Evolutionary conservation across 2,113 vertebrate species (phyloP), one percentile per base, ranked within the genome.

Genomic region (Macquaria australasica): DNA sequence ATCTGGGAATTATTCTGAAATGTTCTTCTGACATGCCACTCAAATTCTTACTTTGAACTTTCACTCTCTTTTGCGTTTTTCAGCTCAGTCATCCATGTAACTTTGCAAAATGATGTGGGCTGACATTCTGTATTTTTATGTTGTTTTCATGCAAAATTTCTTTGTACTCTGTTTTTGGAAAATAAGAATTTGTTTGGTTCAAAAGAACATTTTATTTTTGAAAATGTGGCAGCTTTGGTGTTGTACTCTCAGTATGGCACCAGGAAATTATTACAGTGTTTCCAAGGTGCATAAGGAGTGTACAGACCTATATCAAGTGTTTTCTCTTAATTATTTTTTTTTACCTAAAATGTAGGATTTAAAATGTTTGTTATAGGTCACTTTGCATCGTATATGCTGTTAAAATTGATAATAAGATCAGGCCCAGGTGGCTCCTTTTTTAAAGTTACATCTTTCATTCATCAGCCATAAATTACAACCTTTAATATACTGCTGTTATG

Each of bases 1-100:
- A 39, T 72, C 31, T 68, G 51, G 37, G 20, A n/a, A 16, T 62
- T 78, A 28, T 79, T 74, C 48, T 70, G 37, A 83, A 69, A 41
- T n/a, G 37, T 37, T 73, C 23, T 51, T 50, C 5, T 34, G 21
- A 58, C 21, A 20, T 60, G 25, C 12, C 12, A 55, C 39, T 81
- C 9, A 2, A 5, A 31, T 45, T 48, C 55, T 73, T 28, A 6
- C 41, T 84, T 56, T 77, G 71, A 85, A 80, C 64, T 56, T 55
- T 71, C 21, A 21, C 31, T 64, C 6, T 20, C 8, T 58, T 63
- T 5, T 68, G 0, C 0, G 0, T 58, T 59, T 87, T 67, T 55
- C 37, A 28, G 58, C 43, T 81, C 74, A 72, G 39, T 53, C 67
- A 68, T 45, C 45, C 64, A 67, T 56, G 60, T 39, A 39, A 56